Percentiles rank a stretch among this genome's conserved stretches.
Evolutionary conservation across 2,113 vertebrate genomes (phyloP).

Genomic region (Eulemur macaco): DNA sequence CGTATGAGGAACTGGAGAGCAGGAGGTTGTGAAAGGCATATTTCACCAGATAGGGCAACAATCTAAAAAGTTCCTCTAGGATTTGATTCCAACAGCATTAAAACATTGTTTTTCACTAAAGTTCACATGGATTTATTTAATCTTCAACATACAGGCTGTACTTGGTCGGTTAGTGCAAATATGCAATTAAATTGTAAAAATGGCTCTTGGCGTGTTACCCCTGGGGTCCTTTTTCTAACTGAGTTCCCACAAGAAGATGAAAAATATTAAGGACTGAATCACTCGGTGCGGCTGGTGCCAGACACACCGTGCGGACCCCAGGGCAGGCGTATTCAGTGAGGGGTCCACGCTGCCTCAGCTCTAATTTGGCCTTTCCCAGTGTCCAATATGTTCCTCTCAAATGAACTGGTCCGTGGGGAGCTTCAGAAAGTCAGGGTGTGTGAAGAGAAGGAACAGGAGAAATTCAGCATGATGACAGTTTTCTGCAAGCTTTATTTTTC

Average conservation of each 20-base stretch:
- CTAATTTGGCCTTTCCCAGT: conserved; percentile 38
- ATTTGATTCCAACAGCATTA: conserved; percentile 20
- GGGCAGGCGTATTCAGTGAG: conserved; percentile 68
- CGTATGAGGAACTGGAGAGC: not conserved
- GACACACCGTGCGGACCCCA: conserved; percentile 70
- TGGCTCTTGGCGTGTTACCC: conserved; percentile 57
- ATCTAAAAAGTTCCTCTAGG: not conserved
- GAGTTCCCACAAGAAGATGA: conserved; percentile 75
- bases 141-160: not conserved
- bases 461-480: conserved; percentile 56
- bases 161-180: conserved; percentile 53
- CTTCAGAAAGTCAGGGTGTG: conserved; percentile 68
- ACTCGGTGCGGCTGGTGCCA: conserved; percentile 64
- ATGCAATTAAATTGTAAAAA: conserved; percentile 69
- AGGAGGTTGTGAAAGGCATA: not conserved
- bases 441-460: conserved; percentile 46
- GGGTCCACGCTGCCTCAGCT: not conserved
- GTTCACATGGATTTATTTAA: conserved; percentile 52
- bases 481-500: conserved; percentile 60
- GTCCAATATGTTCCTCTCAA: conserved; percentile 63
- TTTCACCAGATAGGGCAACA: not conserved
- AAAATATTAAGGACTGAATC: conserved; percentile 75
- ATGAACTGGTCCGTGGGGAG: not conserved
- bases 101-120: not conserved
- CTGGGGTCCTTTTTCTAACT: conserved; percentile 60